phyloP scores from a whole-genome alignment of 2,113 vertebrate species.

The Anguilla japonica region DNA sequence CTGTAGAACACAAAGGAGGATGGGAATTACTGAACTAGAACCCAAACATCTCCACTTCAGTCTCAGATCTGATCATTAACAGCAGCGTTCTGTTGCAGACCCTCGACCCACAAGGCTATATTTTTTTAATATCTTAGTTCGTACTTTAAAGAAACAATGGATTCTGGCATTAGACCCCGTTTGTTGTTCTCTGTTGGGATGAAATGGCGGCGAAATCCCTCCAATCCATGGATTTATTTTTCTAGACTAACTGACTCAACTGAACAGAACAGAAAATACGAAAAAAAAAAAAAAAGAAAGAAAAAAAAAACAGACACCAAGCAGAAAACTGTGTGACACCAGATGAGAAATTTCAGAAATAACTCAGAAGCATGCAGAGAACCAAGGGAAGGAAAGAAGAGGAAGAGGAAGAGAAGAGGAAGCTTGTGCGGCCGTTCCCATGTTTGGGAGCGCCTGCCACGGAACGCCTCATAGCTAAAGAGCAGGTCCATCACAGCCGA shows the following conservation, averaged over 20 bases:
- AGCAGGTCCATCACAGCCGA: conserved; percentile 53
- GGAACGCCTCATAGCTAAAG: conserved; percentile 62
- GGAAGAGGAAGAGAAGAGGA: conserved; percentile 74
- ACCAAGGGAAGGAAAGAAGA: conserved; percentile 72
- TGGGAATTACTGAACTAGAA: conserved; percentile 76
- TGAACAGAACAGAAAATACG: conserved; percentile 11
- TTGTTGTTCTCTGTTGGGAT: conserved; percentile 63
- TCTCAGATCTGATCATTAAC: conserved; percentile 61
- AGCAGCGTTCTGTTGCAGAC: conserved; percentile 53
- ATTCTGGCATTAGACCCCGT: conserved; percentile 62
- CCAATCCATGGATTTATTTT: conserved; percentile 36
- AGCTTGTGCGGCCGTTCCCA: conserved; percentile 76
- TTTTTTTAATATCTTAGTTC: conserved; percentile 14
- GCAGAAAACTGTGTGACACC: conserved; percentile 62
- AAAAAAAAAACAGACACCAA: conserved; percentile 65
- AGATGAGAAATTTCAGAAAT: conserved; percentile 42
- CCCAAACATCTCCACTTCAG: conserved; percentile 69
- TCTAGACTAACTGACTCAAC: conserved; percentile 50
- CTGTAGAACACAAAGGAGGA: conserved; percentile 87
- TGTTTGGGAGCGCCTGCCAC: conserved; percentile 65
- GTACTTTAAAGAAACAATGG: conserved; percentile 34
- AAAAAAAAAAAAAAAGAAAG: conserved; percentile 14
- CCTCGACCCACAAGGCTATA: conserved; percentile 52
- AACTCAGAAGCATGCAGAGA: conserved; percentile 64
- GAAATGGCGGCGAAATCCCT: conserved; percentile 63